phyloP scores from a whole-genome alignment of 2,113 vertebrate genomes.

The Ceratotherium simum region DNA sequence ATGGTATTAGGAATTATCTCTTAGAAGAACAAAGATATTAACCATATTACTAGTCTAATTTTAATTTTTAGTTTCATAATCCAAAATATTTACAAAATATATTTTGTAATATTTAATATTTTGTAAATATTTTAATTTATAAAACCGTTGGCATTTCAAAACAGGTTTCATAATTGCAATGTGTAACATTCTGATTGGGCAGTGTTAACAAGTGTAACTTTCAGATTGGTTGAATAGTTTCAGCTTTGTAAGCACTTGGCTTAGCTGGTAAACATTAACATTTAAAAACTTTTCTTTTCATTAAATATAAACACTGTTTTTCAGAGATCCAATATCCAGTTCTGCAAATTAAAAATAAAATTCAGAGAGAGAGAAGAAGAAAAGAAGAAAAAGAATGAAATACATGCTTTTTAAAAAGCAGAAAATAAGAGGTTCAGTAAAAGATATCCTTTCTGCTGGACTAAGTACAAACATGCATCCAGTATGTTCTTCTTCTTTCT shows the following conservation, averaged over 20 bases:
- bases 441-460: not conserved
- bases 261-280: not conserved
- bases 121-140: not conserved
- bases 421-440: not conserved
- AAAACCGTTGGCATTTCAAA: not conserved
- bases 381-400: not conserved
- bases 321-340: not conserved
- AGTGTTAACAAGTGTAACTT: not conserved
- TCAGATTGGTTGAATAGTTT: not conserved
- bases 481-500: not conserved
- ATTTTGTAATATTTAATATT: too few relatives aligned
- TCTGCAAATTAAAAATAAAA: not conserved
- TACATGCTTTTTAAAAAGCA: not conserved
- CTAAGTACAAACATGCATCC: not conserved
- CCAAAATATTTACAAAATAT: not conserved
- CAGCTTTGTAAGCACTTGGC: not conserved
- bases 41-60: not conserved
- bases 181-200: not conserved
- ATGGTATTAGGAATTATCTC: not conserved
- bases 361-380: not conserved
- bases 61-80: not conserved
- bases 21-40: not conserved
- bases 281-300: not conserved
- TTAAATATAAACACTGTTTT: not conserved
- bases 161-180: not conserved